These are phyloP conservation scores for Uloborus diversus DNA, from an alignment of 1,140 invertebrate genomes.

Conservation along the genomic window DNA sequence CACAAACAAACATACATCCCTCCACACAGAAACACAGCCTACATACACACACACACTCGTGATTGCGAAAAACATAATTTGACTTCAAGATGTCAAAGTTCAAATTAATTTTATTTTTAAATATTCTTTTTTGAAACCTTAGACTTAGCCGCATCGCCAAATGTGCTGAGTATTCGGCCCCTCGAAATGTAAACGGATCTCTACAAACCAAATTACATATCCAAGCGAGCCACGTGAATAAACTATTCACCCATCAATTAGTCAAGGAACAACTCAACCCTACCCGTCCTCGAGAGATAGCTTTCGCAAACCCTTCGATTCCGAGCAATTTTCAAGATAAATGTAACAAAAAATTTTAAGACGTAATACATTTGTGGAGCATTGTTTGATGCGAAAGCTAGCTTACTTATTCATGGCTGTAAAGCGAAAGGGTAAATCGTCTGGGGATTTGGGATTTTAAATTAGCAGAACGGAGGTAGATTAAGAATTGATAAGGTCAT, in stretches of 20 bases:
- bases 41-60: no score
- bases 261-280: slow-evolving; percentile 30
- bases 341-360: neutral
- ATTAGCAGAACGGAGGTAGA: neutral
- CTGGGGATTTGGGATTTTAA: slow-evolving; percentile 20
- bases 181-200: neutral
- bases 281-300: neutral
- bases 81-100: no score
- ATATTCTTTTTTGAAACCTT: no score
- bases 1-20: no score
- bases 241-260: neutral
- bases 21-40: no score
- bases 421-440: neutral
- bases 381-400: neutral
- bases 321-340: neutral
- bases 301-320: neutral
- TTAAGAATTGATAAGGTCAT: slow-evolving; percentile 13
- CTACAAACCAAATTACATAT: neutral
- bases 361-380: neutral
- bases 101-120: no score
- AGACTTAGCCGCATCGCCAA: no score
- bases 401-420: slow-evolving; percentile 6
- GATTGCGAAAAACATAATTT: no score
- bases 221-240: neutral
- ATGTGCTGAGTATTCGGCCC: no score